phyloP scores from a whole-genome alignment of 1,140 invertebrate species.

The Eufriesea mexicana region DNA sequence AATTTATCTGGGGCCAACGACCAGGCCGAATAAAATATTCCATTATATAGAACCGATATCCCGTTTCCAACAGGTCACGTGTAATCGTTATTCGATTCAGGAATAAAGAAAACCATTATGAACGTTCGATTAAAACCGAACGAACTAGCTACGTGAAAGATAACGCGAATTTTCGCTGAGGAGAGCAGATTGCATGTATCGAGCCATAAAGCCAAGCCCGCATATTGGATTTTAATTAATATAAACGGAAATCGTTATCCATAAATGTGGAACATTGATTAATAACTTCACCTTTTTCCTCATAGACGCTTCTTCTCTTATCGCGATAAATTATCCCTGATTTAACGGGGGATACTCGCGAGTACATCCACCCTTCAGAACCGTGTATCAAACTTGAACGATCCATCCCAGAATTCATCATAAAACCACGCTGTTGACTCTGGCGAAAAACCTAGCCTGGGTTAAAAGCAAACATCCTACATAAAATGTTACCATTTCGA shows the following conservation, averaged over 20 bases:
- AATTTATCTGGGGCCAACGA: too few relatives aligned
- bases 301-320: too few relatives aligned
- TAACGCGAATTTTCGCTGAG: background rate
- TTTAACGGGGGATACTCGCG: background rate
- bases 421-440: too few relatives aligned
- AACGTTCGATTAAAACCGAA: conserved; percentile 2
- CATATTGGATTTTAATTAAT: conserved; percentile 32
- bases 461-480: too few relatives aligned
- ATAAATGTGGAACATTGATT: conserved; percentile 22
- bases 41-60: too few relatives aligned
- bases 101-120: background rate
- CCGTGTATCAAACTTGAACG: background rate
- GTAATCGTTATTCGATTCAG: background rate
- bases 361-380: too few relatives aligned
- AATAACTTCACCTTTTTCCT: background rate
- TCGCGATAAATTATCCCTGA: background rate
- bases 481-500: background rate
- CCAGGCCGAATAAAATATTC: too few relatives aligned
- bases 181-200: background rate
- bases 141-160: background rate
- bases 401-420: background rate
- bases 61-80: too few relatives aligned
- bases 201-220: background rate
- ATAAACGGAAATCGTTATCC: conserved; percentile 25
- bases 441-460: too few relatives aligned